phyloP scores from a whole-genome alignment of 2,113 vertebrate species.

The Pollimyrus isidori region DNA sequence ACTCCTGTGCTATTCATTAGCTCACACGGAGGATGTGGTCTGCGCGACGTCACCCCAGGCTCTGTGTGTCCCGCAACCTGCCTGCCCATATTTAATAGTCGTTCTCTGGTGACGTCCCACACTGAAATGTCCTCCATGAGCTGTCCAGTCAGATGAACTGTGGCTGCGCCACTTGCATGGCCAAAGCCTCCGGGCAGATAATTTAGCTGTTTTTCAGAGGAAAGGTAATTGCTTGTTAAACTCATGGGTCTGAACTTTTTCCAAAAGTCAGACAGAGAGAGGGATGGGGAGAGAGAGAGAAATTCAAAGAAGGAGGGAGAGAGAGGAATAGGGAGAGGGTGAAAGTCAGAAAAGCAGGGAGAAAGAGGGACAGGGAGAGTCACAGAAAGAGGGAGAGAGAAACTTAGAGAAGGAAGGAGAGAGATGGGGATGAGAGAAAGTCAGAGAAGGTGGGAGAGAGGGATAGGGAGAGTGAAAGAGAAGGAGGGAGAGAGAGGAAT shows the following conservation, averaged over 20 bases:
- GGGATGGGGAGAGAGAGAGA: neutral
- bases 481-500: neutral
- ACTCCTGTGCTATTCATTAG: neutral
- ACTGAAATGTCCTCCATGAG: neutral
- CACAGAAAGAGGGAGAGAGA: neutral
- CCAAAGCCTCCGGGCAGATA: neutral
- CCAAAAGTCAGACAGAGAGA: neutral
- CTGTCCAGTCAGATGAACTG: neutral
- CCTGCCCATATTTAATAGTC: neutral
- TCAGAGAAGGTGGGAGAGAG: neutral
- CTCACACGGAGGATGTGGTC: neutral
- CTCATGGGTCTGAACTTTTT: neutral
- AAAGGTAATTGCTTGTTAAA: neutral
- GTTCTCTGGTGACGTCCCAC: neutral
- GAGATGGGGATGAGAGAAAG: neutral
- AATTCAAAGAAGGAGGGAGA: neutral
- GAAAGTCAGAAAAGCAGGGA: neutral
- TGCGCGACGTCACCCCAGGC: neutral
- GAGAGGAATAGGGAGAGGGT: neutral
- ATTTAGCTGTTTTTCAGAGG: neutral
- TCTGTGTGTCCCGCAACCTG: neutral
- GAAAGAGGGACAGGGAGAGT: neutral
- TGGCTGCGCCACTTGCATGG: neutral
- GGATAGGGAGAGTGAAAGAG: neutral
- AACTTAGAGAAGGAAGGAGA: neutral